Conservation (phyloP, 2,113 vertebrate species). For the Nesogale talazaci region DNA sequence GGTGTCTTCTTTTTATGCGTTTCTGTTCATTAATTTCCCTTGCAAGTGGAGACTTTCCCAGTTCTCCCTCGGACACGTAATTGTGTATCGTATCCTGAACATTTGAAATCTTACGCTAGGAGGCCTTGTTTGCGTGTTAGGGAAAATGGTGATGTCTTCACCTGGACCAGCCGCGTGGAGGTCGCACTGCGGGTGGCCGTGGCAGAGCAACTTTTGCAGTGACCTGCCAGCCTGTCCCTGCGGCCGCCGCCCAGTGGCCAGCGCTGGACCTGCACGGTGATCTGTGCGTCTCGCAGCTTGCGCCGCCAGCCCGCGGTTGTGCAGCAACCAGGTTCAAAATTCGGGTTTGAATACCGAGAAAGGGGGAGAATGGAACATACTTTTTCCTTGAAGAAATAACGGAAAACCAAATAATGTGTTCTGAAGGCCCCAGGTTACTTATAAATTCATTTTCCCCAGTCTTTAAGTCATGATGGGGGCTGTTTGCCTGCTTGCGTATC, state of each 20-base stretch:
- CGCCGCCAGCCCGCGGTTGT: too few relatives aligned
- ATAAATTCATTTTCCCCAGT: too few relatives aligned
- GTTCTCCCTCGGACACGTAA: neutral
- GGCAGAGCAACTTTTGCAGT: too few relatives aligned
- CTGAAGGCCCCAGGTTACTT: too few relatives aligned
- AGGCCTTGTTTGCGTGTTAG: neutral
- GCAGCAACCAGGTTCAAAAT: too few relatives aligned
- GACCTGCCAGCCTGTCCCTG: neutral
- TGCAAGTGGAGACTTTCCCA: neutral
- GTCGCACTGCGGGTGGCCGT: too few relatives aligned
- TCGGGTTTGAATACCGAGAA: too few relatives aligned
- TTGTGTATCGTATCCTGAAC: slow-evolving; percentile 40
- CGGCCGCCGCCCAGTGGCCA: slow-evolving; percentile 38
- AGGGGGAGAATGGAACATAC: too few relatives aligned
- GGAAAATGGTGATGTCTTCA: neutral
- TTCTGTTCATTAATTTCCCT: neutral
- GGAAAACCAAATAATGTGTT: too few relatives aligned
- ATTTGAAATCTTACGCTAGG: slow-evolving; percentile 26
- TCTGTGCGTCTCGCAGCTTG: neutral
- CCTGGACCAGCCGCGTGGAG: neutral
- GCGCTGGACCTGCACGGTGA: neutral
- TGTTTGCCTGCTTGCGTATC: too few relatives aligned
- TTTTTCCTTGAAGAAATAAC: too few relatives aligned
- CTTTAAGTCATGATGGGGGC: too few relatives aligned
- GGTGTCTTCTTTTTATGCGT: neutral